Percentiles rank a stretch among this genome's conserved stretches.
phyloP scores from a whole-genome alignment of 2,113 vertebrate species.

The Protobothrops mucrosquamatus region DNA sequence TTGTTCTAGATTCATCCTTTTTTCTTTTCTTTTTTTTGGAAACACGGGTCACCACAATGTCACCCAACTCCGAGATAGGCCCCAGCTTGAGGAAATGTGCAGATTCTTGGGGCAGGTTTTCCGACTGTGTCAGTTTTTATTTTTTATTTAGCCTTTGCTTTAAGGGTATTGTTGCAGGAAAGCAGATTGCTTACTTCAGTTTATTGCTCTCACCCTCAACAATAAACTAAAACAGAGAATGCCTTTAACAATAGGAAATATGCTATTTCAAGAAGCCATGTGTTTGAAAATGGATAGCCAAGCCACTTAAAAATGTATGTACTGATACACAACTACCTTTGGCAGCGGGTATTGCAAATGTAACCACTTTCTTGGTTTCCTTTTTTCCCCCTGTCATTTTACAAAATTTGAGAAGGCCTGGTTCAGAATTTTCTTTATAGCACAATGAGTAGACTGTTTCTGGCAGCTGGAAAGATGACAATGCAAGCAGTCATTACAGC shows the following conservation, averaged over 20 bases:
- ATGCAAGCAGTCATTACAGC: neutral
- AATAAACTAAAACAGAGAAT: neutral
- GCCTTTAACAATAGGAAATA: neutral
- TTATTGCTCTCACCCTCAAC: neutral
- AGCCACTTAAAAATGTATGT: neutral
- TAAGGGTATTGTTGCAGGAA: neutral
- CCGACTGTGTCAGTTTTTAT: neutral
- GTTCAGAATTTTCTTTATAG: neutral
- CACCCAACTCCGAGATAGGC: neutral
- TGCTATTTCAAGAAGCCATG: neutral
- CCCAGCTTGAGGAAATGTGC: neutral
- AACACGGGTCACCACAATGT: neutral
- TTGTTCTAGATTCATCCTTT: neutral
- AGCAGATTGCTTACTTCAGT: neutral
- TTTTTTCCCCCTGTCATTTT: neutral
- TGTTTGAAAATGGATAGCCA: neutral
- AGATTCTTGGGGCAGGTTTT: neutral
- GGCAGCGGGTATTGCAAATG: neutral
- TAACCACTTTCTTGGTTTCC: neutral
- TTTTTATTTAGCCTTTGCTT: neutral
- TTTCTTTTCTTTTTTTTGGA: neutral
- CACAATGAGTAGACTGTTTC: neutral
- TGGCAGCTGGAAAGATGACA: neutral
- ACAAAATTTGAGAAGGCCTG: neutral
- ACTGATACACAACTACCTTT: neutral